Base-by-base conservation (phyloP, 2,113 vertebrate species). In the Epinephelus moara region DNA sequence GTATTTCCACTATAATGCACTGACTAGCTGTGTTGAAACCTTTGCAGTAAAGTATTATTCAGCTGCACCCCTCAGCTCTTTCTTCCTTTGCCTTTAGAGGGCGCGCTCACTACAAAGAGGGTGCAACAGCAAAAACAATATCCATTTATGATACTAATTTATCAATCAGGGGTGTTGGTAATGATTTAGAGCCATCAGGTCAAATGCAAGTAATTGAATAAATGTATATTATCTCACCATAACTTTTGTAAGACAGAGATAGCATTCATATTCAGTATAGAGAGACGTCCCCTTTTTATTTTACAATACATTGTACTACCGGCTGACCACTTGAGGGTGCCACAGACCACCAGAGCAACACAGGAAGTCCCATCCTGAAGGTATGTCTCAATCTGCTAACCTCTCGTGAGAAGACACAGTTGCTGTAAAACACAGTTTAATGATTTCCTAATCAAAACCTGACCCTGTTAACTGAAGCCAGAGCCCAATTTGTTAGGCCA, bases 301-400 rank as follows among this genome's bases (percentile, higher is more conserved):
- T 37, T 42, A 7, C 13, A 37, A 17, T 25, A 42, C 9, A 53
- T 14, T 79, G 52, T 18, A 17, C 7, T 17, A 19, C 33, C 19
- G 2, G 6, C 33, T 64, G 59, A 52, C 90, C 92, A 85, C 89
- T 74, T 11, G 90, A 74, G 64, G 90, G 86, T 3, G 73, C 84
- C 78, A 85, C 37, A 89, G 86, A 89, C 87, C 84, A 83, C 10
- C 3, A 21, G 13, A 88, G 27, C 8, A 23, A 27, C 11, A 53
- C 14, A 77, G 40, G 15, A 67, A 2, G 21, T 40, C 64, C 19
- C 19, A 52, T 55, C 17, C n/a, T 50, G 2, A 66, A 55, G 52
- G 42, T 53, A 30, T 21, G 18, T 40, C 13, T n/a, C n/a, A 27
- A 40, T 37, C 55, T 37, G 11, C 30, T 49, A 40, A 47, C 23